Evolutionary conservation across 2,888 invertebrate genomes (phyloP), one percentile per base, ranked within the genome.

Genomic region (Tipula helvola): DNA sequence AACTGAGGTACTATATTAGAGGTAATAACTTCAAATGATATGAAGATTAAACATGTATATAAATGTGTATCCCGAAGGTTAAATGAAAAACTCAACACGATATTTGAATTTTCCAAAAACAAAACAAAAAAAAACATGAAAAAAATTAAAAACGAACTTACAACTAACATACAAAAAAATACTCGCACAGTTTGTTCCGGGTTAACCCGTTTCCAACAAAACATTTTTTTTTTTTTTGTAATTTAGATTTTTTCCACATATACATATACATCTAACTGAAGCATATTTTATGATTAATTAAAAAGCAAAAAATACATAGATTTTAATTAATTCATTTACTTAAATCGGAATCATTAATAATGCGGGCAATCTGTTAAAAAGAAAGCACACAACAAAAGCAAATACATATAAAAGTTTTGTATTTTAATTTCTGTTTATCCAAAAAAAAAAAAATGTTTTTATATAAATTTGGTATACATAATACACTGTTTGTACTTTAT

Each of bases 251-350:
- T 28, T 28, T 52, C 52, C 18, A 39, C 7, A 39, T 4, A 16
- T 42, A 12, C 12, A 10, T 10, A 0, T 44, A 10, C 44, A 16
- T 57, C 16, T 57, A 57, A 57, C 52, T 57, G n/a, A 16, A 71
- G 28, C 71, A 71, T 71, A 71, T 71, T 71, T 71, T 71, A 71
- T 71, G 71, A 71, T 71, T 71, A 71, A 71, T 71, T 71, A 71
- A 71, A 71, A 71, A 71, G 71, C 71, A 71, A 28, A 71, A 71
- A 71, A 71, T 71, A 71, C 71, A 71, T 71, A 28, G 71, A 71
- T 71, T 71, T 71, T 71, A 71, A 71, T 71, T 71, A 71, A 71
- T 71, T 71, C 71, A 71, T 71, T 71, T 71, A 71, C 71, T 71
- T 71, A 71, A 71, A 71, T 71, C 71, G 10, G 71, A 71, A 71